Evolutionary conservation across 2,888 invertebrate genomes (phyloP).

Genomic region (Dasysyrphus albostriatus): DNA sequence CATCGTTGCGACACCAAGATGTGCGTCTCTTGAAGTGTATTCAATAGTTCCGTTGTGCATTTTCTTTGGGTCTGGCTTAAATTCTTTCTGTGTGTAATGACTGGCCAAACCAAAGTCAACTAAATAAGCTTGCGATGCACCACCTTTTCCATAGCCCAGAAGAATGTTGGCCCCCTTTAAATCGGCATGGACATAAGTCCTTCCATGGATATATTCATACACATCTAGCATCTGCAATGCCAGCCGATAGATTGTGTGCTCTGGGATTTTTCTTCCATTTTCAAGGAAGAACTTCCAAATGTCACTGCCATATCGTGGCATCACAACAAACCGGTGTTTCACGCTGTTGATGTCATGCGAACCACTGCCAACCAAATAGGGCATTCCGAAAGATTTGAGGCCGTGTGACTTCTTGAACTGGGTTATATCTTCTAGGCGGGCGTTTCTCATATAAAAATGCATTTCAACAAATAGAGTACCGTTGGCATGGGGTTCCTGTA

Average conservation of each 20-base stretch:
- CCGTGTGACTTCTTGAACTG: constrained; percentile 76
- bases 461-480: constrained; percentile 87
- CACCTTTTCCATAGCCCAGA: constrained; percentile 88
- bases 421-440: constrained; percentile 84
- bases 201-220: constrained; percentile 95
- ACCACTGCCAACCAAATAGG: constrained; percentile 91
- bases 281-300: constrained; percentile 90
- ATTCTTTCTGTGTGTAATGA: constrained; percentile 90
- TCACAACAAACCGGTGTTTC: constrained; percentile 94
- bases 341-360: constrained; percentile 89
- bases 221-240: constrained; percentile 95
- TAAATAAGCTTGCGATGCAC: constrained; percentile 90
- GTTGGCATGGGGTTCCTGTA: constrained; percentile 79
- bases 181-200: constrained; percentile 97
- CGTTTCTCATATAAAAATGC: constrained; percentile 91
- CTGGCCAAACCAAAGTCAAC: constrained; percentile 97
- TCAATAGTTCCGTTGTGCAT: constrained; percentile 99
- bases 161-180: constrained; percentile 98
- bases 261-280: constrained; percentile 88
- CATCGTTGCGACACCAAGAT: constrained; percentile 94
- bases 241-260: constrained; percentile 90
- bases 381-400: constrained; percentile 78
- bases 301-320: constrained; percentile 95
- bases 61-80: constrained; percentile 94
- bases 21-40: constrained; percentile 98